A percentile compares a stretch with the other conserved stretches of the same genome.
These are phyloP conservation scores for Neodiprion lecontei DNA, from an alignment of 1,140 invertebrate genomes.

Conservation along the genomic window DNA sequence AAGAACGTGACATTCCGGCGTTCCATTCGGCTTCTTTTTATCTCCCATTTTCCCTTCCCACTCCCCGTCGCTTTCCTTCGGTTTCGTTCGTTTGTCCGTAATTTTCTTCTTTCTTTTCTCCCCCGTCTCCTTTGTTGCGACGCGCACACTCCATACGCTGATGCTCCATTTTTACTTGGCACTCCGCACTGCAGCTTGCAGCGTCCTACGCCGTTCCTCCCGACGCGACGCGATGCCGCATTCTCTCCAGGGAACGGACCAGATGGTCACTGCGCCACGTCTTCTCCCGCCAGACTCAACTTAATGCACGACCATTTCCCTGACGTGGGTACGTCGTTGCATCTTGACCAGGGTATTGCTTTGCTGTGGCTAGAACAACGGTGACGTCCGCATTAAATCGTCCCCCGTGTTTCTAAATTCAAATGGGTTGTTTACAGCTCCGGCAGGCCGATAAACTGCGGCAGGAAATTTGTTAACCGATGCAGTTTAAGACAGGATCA, in stretches of 20 bases:
- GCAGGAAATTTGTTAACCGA: neutral
- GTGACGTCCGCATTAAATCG: too few species aligned
- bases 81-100: neutral
- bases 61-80: neutral
- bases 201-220: neutral
- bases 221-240: neutral
- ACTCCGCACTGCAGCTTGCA: neutral
- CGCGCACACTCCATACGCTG: too few species aligned
- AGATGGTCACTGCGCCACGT: neutral
- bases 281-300: neutral
- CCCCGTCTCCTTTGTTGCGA: neutral
- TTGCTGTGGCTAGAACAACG: too few species aligned
- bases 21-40: neutral
- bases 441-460: neutral
- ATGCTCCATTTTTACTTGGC: neutral
- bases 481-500: neutral
- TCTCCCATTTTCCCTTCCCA: neutral
- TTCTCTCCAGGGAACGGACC: neutral
- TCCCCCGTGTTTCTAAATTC: neutral
- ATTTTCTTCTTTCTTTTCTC: neutral
- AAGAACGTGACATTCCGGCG: constrained; percentile 6
- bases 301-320: neutral
- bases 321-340: neutral
- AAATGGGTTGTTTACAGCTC: neutral
- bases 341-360: too few species aligned